Conservation (phyloP, 2,888 invertebrate species). For the Nephrocerus scutellatus region DNA sequence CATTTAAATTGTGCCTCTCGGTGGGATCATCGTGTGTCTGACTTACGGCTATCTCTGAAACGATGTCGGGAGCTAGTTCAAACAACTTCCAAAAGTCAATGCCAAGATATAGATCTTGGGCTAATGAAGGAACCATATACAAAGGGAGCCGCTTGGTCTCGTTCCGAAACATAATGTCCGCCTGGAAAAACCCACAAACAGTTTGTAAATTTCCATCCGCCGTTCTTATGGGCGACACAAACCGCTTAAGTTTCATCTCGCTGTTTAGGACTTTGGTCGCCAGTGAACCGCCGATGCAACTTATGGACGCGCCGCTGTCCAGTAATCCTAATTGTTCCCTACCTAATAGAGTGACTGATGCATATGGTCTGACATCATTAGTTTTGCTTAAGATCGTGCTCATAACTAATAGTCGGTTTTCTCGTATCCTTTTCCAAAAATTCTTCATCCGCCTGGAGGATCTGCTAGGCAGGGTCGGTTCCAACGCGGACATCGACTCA, state of each 20-base stretch:
- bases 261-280: conserved; percentile 5
- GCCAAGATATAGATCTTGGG: conserved; percentile 16
- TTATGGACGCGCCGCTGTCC: conserved; percentile 17
- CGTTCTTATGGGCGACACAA: conserved; percentile 7
- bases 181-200: conserved; percentile 10
- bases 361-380: conserved; percentile 14
- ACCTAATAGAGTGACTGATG: conserved; percentile 1
- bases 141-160: conserved; percentile 2
- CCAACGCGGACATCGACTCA: too few relatives aligned
- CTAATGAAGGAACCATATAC: conserved; percentile 10
- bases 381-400: conserved; percentile 3
- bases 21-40: not conserved
- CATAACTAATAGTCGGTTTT: not conserved
- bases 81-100: conserved; percentile 14
- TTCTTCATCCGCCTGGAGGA: conserved; percentile 3
- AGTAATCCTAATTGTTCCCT: conserved; percentile 2
- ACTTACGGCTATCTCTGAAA: too few relatives aligned
- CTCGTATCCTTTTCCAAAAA: conserved; percentile 6
- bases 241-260: not conserved
- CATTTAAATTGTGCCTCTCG: conserved; percentile 3
- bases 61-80: conserved; percentile 1
- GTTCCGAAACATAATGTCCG: conserved; percentile 5
- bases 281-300: conserved; percentile 8
- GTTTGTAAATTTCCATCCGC: conserved; percentile 13
- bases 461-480: too few relatives aligned